Evolutionary conservation across 2,113 vertebrate genomes (phyloP), one percentile per base, ranked within the genome.

Genomic region (Tursiops truncatus): DNA sequence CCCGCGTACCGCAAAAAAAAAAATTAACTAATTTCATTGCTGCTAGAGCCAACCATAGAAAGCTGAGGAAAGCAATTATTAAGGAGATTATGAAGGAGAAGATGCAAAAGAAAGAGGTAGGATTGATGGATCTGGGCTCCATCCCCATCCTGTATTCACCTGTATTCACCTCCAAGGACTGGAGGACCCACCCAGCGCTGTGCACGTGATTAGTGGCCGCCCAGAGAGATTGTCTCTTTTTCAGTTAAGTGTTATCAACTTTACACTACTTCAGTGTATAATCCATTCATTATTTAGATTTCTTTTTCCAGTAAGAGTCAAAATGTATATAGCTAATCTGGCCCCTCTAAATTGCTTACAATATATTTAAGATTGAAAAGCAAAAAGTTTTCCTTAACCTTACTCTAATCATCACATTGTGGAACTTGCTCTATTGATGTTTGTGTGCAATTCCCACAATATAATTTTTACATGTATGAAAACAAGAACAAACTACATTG

Each of bases 401-500:
- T 90, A 86, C 92, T 81, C 36, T 83, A 87, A 92, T 95, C n/a
- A 81, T 90, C 83, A 31, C 65, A 71, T 74, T 60, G 65, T 85
- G n/a, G 62, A 81, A 82, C 33, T 73, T 79, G 71, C 58, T 91
- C 4, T 84, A 79, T n/a, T 95, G 65, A 88, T 65, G 79, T 96
- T 62, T 89, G 44, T 77, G 44, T 87, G 21, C 20, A 67, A 84
- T 23, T 95, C 84, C 80, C 70, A 36, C 10, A 56, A 53, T 63
- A 63, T 47, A 41, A 44, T 56, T 96, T 97, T 96, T 92, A 97
- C 31, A 36, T 36, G 36, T 90, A 58, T 90, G 77, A 93, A 97
- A 95, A 56, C 31, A 96, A 96, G 87, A 93, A 81, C 90, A 88
- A 96, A 81, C n/a, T 50, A 92, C 47, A 97, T 70, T 83, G 26